Conservation (phyloP, 2,888 invertebrate species). For the Alcis repandata region DNA sequence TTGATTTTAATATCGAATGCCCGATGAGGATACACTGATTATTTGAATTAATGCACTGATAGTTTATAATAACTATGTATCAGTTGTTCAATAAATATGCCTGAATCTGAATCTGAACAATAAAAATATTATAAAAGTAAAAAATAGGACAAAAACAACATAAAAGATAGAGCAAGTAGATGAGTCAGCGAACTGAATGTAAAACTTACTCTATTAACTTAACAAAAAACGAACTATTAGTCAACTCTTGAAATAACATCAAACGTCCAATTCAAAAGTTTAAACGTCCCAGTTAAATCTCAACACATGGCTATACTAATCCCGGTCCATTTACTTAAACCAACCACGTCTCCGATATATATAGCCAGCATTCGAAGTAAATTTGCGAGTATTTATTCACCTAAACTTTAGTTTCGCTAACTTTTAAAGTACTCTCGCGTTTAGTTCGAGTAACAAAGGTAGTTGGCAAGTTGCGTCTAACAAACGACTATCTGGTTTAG, state of each 20-base stretch:
- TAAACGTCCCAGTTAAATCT: slow-evolving; percentile 6
- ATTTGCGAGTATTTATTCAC: slow-evolving; percentile 63
- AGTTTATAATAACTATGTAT: too few species aligned
- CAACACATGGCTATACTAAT: slow-evolving; percentile 43
- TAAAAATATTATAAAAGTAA: too few species aligned
- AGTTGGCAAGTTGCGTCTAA: slow-evolving; percentile 59
- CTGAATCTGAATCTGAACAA: too few species aligned
- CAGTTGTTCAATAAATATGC: too few species aligned
- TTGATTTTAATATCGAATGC: too few species aligned
- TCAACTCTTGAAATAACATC: not conserved
- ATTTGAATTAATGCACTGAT: too few species aligned
- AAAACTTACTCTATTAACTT: too few species aligned
- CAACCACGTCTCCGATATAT: slow-evolving; percentile 57
- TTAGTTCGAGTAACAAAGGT: slow-evolving; percentile 66
- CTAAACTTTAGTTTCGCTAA: slow-evolving; percentile 58
- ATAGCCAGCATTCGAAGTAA: slow-evolving; percentile 56
- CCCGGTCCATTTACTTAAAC: slow-evolving; percentile 48
- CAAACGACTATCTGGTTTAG: slow-evolving; percentile 56
- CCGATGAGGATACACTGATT: too few species aligned
- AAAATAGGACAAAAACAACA: too few species aligned
- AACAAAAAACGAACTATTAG: too few species aligned
- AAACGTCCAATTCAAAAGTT: not conserved
- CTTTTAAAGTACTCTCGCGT: slow-evolving; percentile 64
- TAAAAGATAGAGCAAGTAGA: too few species aligned
- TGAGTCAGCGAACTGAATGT: too few species aligned